Evolutionary conservation across 37 sponge, comb jelly and placozoan genomes (phyloP), one percentile per base, ranked within the genome.

Genomic region (Beroe forskalii): DNA sequence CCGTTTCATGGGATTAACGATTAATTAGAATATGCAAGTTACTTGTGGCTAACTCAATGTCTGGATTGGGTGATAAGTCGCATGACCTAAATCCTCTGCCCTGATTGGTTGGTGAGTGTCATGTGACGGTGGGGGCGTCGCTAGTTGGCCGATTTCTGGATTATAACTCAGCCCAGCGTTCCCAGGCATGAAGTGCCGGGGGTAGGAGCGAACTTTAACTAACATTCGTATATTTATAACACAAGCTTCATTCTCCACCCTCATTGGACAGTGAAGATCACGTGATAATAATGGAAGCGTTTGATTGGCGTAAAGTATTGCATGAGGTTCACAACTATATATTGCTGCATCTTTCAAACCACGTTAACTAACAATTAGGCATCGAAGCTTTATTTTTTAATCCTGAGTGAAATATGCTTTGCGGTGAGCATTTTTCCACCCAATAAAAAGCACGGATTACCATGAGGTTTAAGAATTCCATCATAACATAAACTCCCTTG

Each of bases 1-100:
- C n/a, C 66, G 66, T 63, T 63, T 63, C 66, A 63, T 63, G 66
- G 66, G 66, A 63, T 63, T 63, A 63, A 63, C 28, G 66, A 30
- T 63, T 63, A 63, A 63, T 63, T 63, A 30, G 25, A 63, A 63
- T 63, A 63, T 63, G 66, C 66, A 63, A 63, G 25, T n/a, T 63
- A 30, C 66, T 30, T 28, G 66, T 63, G 25, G 66, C 25, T 24
- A 63, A 30, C 25, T 24, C 25, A 28, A 28, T 24, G 66, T 63
- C 28, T 63, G 66, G 66, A 63, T 28, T 63, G 25, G 66, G 25
- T 63, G 66, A 30, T 63, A 28, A 24, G 66, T 28, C 66, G 25
- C 66, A 30, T 63, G 66, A 24, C 20, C 25, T 63, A 28, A 24
- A 20, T 63, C 20, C 66, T 20, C 28, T 4, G 23, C 14, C 25